These are phyloP conservation scores for Mythimna impura DNA, from an alignment of 2,888 invertebrate genomes.

Conservation along the genomic window DNA sequence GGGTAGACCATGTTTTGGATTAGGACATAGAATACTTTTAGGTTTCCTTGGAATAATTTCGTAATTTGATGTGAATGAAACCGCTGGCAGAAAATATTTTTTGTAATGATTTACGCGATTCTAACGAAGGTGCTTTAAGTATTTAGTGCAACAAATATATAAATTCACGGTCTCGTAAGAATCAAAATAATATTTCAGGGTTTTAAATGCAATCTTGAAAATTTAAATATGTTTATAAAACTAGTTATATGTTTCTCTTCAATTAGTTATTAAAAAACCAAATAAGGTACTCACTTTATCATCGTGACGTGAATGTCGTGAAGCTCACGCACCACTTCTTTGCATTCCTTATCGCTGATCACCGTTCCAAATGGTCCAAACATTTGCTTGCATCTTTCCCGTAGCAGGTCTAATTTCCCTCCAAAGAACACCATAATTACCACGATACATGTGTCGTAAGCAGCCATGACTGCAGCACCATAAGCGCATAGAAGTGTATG, in stretches of 20 bases:
- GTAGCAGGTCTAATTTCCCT: conserved; percentile 80
- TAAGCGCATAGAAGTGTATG: conserved; percentile 75
- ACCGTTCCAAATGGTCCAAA: conserved; percentile 64
- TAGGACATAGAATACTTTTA: too few relatives aligned
- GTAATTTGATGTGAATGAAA: too few relatives aligned
- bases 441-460: conserved; percentile 79
- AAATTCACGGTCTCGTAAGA: too few relatives aligned
- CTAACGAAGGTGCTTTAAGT: too few relatives aligned
- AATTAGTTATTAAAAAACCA: background rate
- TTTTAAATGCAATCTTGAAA: too few relatives aligned
- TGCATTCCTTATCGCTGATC: conserved; percentile 67
- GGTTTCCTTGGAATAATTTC: too few relatives aligned
- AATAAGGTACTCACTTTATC: conserved; percentile 78
- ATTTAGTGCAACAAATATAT: too few relatives aligned
- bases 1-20: too few relatives aligned
- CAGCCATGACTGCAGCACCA: conserved; percentile 77
- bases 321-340: conserved; percentile 70
- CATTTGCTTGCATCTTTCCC: conserved; percentile 79
- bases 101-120: too few relatives aligned
- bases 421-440: conserved; percentile 83
- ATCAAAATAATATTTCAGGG: too few relatives aligned
- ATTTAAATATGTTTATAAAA: background rate
- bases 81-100: too few relatives aligned
- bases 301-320: conserved; percentile 76
- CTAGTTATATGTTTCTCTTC: background rate